Percentiles rank a stretch among this genome's conserved stretches.
phyloP scores from a whole-genome alignment of 2,888 invertebrate species.

The Zaprionus bogoriensis region DNA sequence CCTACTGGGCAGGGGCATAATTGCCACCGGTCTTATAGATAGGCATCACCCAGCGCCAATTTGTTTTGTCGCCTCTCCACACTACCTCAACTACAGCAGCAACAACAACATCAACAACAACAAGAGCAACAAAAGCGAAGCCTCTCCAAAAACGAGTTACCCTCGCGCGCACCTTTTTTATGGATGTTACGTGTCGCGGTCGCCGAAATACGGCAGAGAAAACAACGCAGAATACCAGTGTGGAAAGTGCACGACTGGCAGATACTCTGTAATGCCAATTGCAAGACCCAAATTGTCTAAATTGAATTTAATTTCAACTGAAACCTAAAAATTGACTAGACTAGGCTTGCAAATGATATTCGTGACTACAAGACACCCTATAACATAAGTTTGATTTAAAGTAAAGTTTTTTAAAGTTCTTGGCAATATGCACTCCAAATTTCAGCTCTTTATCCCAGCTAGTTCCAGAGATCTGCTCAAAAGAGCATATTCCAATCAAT shows the following conservation, averaged over 20 bases:
- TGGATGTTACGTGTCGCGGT: constrained; percentile 77
- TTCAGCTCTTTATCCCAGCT: background rate
- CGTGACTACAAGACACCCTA: background rate
- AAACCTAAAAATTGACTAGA: too few species aligned
- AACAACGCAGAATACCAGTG: background rate
- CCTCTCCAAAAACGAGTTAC: constrained; percentile 52
- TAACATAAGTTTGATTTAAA: background rate
- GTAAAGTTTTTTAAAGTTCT: background rate
- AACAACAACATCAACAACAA: background rate
- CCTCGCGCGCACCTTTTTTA: constrained; percentile 81
- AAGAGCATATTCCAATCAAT: too few species aligned
- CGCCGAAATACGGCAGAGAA: constrained; percentile 59
- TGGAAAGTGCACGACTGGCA: background rate
- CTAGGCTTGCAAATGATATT: background rate
- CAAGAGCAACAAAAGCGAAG: constrained; percentile 1
- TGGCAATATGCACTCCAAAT: background rate
- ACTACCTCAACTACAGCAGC: background rate
- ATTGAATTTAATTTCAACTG: too few species aligned
- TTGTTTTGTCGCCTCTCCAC: constrained; percentile 49
- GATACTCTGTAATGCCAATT: constrained; percentile 6
- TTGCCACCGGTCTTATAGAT: constrained; percentile 79
- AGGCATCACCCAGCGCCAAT: constrained; percentile 75
- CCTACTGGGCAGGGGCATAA: constrained; percentile 42
- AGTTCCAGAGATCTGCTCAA: background rate
- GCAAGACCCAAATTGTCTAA: too few species aligned